phyloP scores from a whole-genome alignment of 2,797 vertebrate species.

The Acipenser oxyrinchus region DNA sequence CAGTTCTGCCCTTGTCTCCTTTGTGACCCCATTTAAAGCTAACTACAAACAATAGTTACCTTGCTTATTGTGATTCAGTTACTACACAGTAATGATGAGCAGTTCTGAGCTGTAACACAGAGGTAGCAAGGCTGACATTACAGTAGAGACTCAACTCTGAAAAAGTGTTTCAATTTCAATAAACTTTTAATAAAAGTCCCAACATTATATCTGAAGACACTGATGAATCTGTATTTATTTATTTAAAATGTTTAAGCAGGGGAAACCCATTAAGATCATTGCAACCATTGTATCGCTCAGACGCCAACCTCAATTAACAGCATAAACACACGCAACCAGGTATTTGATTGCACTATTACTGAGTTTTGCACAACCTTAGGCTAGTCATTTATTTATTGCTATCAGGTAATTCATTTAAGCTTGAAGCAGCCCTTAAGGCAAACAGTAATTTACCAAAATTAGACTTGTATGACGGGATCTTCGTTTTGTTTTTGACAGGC shows the following conservation, averaged over 20 bases:
- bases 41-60: too few relatives aligned
- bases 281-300: conserved; percentile 39
- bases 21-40: too few relatives aligned
- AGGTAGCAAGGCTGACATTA: too few relatives aligned
- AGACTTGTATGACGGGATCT: conserved; percentile 37
- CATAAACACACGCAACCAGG: conserved; percentile 49
- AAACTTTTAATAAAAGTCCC: too few relatives aligned
- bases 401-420: conserved; percentile 48
- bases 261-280: conserved; percentile 40
- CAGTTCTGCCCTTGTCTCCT: background rate
- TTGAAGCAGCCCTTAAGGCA: conserved; percentile 54
- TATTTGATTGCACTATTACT: conserved; percentile 34
- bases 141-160: too few relatives aligned
- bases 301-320: conserved; percentile 42
- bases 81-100: too few relatives aligned
- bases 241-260: conserved; percentile 41
- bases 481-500: background rate
- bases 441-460: conserved; percentile 67
- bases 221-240: conserved; percentile 25
- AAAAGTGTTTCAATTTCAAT: too few relatives aligned
- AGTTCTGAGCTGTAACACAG: too few relatives aligned
- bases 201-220: too few relatives aligned
- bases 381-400: conserved; percentile 23
- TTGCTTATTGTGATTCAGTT: too few relatives aligned
- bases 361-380: conserved; percentile 32